Percentiles rank a stretch among this genome's conserved stretches.
phyloP scores from a whole-genome alignment of 2,797 vertebrate species.

The Pachyuromys duprasi region DNA sequence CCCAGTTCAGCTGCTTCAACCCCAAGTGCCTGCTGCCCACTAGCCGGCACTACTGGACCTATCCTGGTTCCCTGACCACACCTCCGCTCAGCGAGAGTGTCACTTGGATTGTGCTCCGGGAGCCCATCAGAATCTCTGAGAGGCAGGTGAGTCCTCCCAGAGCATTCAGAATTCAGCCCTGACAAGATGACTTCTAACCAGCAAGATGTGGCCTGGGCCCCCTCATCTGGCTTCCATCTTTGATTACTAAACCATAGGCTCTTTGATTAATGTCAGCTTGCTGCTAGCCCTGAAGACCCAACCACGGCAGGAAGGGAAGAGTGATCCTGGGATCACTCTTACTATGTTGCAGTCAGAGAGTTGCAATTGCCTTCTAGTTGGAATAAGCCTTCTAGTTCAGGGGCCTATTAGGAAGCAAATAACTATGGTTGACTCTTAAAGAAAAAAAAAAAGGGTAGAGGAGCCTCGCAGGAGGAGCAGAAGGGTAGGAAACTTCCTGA shows the following conservation, averaged over 20 bases:
- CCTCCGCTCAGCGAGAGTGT: constrained; percentile 96
- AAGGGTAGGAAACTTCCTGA: not conserved
- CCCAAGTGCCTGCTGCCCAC: constrained; percentile 95
- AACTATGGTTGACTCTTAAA: not conserved
- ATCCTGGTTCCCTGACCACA: constrained; percentile 96
- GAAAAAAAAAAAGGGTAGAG: not conserved
- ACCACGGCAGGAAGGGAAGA: not conserved
- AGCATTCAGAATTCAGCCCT: not conserved
- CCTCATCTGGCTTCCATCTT: not conserved
- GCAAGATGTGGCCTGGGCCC: not conserved
- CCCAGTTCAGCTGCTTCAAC: constrained; percentile 94
- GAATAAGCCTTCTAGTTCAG: not conserved
- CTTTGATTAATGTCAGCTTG: not conserved
- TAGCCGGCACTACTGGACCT: constrained; percentile 96
- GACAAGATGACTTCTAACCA: not conserved
- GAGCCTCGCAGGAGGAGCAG: not conserved
- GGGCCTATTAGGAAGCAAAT: not conserved
- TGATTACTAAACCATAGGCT: not conserved
- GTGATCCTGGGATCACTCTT: not conserved
- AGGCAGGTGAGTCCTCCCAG: constrained; percentile 91
- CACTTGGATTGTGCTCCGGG: constrained; percentile 95
- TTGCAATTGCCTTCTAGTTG: not conserved
- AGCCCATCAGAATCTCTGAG: constrained; percentile 94
- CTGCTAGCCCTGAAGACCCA: not conserved
- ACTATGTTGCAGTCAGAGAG: not conserved